These are phyloP conservation scores for Sebastiscus albofasciatus DNA, from an alignment of 2,797 vertebrate species.

Conservation along the genomic window DNA sequence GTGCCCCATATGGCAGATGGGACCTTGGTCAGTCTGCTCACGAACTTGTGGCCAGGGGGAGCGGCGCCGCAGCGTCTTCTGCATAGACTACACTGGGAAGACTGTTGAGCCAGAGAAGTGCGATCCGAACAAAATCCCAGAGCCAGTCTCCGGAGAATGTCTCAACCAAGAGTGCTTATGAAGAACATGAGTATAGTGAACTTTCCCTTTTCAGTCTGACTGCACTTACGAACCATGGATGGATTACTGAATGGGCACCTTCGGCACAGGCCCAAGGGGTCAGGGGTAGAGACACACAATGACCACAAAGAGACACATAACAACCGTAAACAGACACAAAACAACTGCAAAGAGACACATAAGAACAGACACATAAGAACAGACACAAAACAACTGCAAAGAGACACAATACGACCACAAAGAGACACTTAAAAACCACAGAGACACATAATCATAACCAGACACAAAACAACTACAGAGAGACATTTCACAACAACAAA, in stretches of 20 bases:
- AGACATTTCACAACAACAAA: not conserved
- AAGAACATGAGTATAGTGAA: conserved; percentile 28
- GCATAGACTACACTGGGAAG: conserved; percentile 85
- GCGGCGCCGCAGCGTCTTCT: conserved; percentile 83
- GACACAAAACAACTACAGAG: not conserved
- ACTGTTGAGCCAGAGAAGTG: conserved; percentile 83
- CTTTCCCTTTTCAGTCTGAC: conserved; percentile 63
- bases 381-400: not conserved
- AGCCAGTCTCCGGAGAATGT: conserved; percentile 71
- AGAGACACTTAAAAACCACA: not conserved
- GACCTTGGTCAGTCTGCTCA: conserved; percentile 89
- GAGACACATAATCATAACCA: not conserved
- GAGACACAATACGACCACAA: not conserved
- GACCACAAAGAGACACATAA: not conserved
- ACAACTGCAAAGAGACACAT: not conserved
- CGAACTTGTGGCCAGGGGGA: conserved; percentile 86
- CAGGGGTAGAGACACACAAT: not conserved
- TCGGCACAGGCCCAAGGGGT: not conserved
- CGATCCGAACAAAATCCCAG: conserved; percentile 77
- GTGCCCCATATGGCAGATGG: conserved; percentile 90
- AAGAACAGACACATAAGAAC: too few species aligned
- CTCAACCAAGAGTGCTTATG: conserved; percentile 85
- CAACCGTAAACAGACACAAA: not conserved
- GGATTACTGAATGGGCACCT: conserved; percentile 3
- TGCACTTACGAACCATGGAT: conserved; percentile 62